Evolutionary conservation across 30 jellyfish, hydroid and myxozoan genomes (phyloP), one percentile per base, ranked within the genome.

Genomic region (Turritopsis rubra): DNA sequence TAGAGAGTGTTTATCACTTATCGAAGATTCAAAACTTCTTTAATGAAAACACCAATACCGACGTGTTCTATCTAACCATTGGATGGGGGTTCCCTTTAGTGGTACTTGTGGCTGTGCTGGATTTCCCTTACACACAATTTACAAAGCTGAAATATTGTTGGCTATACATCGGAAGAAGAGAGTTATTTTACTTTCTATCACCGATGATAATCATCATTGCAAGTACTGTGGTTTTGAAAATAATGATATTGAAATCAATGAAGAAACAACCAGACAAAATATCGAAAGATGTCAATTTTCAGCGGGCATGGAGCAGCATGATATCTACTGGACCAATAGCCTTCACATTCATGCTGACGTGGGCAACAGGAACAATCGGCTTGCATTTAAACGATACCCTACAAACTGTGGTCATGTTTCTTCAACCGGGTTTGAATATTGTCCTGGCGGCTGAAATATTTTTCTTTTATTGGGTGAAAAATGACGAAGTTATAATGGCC

Each of bases 11-110:
- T 19, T 92, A 85, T 86, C 97, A 90, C 31, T 52, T 85, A 81
- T 90, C 97, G 22, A 85, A 92, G 21, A 77, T 90, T 28, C 90
- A 89, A 17, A 82, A 85, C 70, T 85, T 90, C 85, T 90, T 90
- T 91, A 90, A 83, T 52, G 90, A 85, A 23, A 90, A 79, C 27
- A 85, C 95, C 30, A 90, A 90, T 85, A 82, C 76, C 79, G 95
- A 82, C 29, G 91, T 87, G 19, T 85, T 90, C 75, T 90, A 90
- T 81, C 52, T 53, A 20, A 80, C 84, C 84, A 81, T 90, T 31
- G 97, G 97, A 22, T 90, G 95, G 95, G 95, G 97, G 21, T 84
- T 84, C 30, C 96, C 96, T 19, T 20, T 84, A 22, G 93, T 94
- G 17, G 96, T 89, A 24, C 70, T 85, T 7, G 81, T 89, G 29